These are phyloP conservation scores for Rallus limicola DNA, from an alignment of 2,113 vertebrate genomes.

Conservation along the genomic window DNA sequence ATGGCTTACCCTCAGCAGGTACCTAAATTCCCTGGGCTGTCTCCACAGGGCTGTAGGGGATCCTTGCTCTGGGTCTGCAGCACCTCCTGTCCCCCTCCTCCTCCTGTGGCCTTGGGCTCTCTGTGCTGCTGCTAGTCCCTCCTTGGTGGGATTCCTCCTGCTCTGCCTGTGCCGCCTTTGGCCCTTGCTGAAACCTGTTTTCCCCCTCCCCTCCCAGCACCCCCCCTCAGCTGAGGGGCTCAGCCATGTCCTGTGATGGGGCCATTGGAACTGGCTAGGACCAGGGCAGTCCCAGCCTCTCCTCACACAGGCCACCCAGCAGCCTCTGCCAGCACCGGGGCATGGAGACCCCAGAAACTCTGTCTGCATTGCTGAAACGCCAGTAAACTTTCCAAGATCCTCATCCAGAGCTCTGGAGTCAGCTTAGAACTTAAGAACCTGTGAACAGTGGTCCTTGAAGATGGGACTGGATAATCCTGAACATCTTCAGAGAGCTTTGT, in stretches of 20 bases:
- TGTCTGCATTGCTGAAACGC: neutral
- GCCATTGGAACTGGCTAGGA: neutral
- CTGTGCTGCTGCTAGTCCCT: neutral
- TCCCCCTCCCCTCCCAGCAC: too few species aligned
- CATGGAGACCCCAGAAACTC: fast-evolving
- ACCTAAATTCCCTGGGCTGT: neutral
- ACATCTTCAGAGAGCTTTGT: neutral
- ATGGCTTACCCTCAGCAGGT: neutral
- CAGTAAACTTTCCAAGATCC: neutral
- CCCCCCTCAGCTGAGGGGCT: neutral
- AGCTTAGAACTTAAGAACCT: neutral
- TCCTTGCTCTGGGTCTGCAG: neutral
- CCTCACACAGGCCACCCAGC: neutral
- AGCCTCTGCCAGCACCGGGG: fast-evolving
- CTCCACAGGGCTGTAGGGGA: neutral
- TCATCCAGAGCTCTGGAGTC: neutral
- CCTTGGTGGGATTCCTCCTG: neutral
- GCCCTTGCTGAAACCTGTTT: neutral
- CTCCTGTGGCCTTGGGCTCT: neutral
- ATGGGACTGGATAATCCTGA: neutral
- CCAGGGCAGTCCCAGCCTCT: neutral
- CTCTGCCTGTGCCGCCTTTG: neutral
- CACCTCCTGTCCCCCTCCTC: neutral
- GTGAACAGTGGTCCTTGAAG: neutral
- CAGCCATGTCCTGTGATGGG: neutral